Conservation (phyloP, 2,113 vertebrate species). For the Platysternon megacephalum region DNA sequence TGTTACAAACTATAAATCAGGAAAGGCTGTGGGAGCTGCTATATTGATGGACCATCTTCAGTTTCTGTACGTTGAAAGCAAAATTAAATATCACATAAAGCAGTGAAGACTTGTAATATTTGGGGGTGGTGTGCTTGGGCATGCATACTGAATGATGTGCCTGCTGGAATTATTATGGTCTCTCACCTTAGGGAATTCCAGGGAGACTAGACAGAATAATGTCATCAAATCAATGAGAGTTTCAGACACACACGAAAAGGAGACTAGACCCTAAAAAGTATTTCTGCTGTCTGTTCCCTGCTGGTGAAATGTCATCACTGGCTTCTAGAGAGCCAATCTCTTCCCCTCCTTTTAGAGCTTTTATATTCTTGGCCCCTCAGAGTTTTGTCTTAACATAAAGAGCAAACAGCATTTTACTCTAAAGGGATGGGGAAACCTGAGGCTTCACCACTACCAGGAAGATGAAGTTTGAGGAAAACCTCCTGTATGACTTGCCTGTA, state of each 20-base stretch:
- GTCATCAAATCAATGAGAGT: neutral
- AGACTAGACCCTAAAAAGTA: neutral
- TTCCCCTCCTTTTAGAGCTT: constrained; percentile 27
- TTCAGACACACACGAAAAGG: constrained; percentile 19
- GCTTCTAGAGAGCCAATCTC: neutral
- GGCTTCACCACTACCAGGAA: neutral
- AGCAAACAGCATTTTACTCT: neutral
- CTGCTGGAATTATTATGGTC: neutral
- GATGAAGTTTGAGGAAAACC: neutral
- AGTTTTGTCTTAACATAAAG: neutral
- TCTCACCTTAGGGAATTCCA: constrained; percentile 12
- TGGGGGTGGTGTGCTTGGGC: neutral
- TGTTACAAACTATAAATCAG: neutral
- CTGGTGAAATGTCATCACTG: neutral
- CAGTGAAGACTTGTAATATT: neutral
- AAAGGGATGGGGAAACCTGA: accelerated
- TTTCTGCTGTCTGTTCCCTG: constrained; percentile 2
- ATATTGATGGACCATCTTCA: neutral
- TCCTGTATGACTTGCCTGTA: neutral
- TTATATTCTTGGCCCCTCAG: neutral
- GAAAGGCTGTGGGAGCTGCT: neutral
- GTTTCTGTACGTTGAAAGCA: constrained; percentile 8
- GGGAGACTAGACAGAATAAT: neutral
- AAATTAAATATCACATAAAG: neutral
- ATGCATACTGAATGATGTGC: neutral